Evolutionary conservation across 2,797 vertebrate genomes (phyloP).

Genomic region (Hypotaenidia okinawae): DNA sequence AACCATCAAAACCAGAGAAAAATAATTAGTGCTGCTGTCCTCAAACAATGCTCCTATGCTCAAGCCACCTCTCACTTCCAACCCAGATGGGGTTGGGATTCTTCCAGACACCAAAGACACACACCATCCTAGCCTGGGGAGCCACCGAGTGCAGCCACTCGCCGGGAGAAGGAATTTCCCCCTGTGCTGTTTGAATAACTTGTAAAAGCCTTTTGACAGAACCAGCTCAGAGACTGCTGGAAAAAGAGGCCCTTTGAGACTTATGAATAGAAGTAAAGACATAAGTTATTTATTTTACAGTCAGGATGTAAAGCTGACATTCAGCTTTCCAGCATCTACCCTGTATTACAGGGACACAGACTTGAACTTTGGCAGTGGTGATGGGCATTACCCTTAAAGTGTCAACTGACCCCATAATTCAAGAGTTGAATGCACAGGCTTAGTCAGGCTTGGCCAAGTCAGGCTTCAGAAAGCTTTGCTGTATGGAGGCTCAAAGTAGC

Average conservation of each 20-base stretch:
- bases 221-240: neutral
- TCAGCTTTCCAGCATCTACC: neutral
- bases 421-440: neutral
- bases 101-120: neutral
- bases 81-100: neutral
- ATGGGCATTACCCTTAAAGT: neutral
- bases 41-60: neutral
- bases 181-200: neutral
- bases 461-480: neutral
- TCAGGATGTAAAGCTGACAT: neutral
- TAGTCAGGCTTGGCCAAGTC: neutral
- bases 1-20: neutral
- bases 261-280: neutral
- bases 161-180: neutral
- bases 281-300: neutral
- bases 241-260: neutral
- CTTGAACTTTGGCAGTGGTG: neutral
- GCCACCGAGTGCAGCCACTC: neutral
- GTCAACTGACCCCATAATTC: neutral
- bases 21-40: neutral
- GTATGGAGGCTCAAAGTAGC: neutral
- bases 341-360: neutral
- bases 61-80: neutral
- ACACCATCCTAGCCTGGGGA: neutral
- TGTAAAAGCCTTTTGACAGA: neutral